phyloP scores from a whole-genome alignment of 92 coral and sea anemone species.

The Bergia sp. region DNA sequence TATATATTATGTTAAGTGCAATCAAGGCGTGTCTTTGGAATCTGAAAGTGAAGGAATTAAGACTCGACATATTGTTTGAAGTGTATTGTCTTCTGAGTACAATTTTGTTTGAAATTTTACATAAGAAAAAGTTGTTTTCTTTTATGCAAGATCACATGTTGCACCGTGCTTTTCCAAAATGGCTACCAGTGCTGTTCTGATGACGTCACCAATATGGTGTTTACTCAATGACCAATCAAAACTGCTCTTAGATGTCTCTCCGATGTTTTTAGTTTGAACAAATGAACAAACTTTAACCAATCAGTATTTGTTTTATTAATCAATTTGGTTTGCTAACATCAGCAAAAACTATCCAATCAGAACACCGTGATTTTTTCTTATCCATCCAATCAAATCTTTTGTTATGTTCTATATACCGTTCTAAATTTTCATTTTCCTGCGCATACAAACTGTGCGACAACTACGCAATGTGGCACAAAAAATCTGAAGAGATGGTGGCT shows the following conservation, averaged over 20 bases:
- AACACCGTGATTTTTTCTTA: not conserved
- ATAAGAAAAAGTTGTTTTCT: not conserved
- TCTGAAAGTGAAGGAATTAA: constrained; percentile 69
- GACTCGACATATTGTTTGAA: constrained; percentile 25
- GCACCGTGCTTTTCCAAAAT: constrained; percentile 44
- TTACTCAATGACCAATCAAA: constrained; percentile 58
- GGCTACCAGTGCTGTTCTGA: constrained; percentile 44
- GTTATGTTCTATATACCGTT: not conserved
- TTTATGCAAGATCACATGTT: constrained; percentile 44
- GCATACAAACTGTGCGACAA: constrained; percentile 36
- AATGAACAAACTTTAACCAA: constrained; percentile 44
- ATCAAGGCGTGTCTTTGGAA: constrained; percentile 84
- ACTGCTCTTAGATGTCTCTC: constrained; percentile 20
- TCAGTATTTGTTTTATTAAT: constrained; percentile 38
- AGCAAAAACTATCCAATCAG: constrained; percentile 44
- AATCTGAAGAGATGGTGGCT: constrained; percentile 8
- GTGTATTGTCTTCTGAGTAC: not conserved
- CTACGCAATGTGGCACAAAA: constrained; percentile 46
- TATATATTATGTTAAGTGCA: constrained; percentile 82
- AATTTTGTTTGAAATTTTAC: not conserved
- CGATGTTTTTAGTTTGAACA: not conserved
- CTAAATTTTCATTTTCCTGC: constrained; percentile 22
- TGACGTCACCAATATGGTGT: constrained; percentile 51
- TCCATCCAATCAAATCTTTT: constrained; percentile 6
- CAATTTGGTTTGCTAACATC: constrained; percentile 29